A percentile compares a stretch with the other conserved stretches of the same genome.
Conservation (phyloP, 2,888 invertebrate genomes). For the Pemphredon lugubris region DNA sequence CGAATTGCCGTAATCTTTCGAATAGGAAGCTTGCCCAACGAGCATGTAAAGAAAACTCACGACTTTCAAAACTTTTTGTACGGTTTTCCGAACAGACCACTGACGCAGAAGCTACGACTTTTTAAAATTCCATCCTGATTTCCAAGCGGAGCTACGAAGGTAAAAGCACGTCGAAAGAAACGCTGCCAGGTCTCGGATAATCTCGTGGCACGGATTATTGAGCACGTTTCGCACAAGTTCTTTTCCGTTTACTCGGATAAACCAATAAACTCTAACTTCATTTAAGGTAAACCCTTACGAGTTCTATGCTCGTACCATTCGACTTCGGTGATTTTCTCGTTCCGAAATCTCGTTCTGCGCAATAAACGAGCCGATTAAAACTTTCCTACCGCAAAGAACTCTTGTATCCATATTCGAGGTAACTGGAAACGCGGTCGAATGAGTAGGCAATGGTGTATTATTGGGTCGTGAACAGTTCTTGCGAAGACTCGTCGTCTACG, state of each 20-base stretch:
- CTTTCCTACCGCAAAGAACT: slow-evolving; percentile 34
- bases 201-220: slow-evolving; percentile 68
- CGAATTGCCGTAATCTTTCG: slow-evolving; percentile 19
- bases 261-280: slow-evolving; percentile 69
- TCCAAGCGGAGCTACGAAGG: slow-evolving; percentile 42
- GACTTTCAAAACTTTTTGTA: slow-evolving; percentile 59
- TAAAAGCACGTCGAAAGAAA: slow-evolving; percentile 57
- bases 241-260: slow-evolving; percentile 66
- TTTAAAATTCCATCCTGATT: slow-evolving; percentile 66
- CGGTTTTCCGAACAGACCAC: slow-evolving; percentile 25
- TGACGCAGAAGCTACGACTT: slow-evolving; percentile 45
- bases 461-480: neutral
- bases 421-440: slow-evolving; percentile 1
- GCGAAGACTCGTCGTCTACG: neutral
- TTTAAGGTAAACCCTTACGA: slow-evolving; percentile 64
- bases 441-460: neutral
- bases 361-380: slow-evolving; percentile 48
- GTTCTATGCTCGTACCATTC: slow-evolving; percentile 45
- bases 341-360: slow-evolving; percentile 40
- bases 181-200: slow-evolving; percentile 58
- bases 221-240: slow-evolving; percentile 65
- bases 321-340: slow-evolving; percentile 54
- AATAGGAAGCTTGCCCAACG: slow-evolving; percentile 27
- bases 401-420: slow-evolving; percentile 40
- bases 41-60: slow-evolving; percentile 34